Evolutionary conservation across 1,140 invertebrate genomes (phyloP).

Genomic region (Tachypleus tridentatus): DNA sequence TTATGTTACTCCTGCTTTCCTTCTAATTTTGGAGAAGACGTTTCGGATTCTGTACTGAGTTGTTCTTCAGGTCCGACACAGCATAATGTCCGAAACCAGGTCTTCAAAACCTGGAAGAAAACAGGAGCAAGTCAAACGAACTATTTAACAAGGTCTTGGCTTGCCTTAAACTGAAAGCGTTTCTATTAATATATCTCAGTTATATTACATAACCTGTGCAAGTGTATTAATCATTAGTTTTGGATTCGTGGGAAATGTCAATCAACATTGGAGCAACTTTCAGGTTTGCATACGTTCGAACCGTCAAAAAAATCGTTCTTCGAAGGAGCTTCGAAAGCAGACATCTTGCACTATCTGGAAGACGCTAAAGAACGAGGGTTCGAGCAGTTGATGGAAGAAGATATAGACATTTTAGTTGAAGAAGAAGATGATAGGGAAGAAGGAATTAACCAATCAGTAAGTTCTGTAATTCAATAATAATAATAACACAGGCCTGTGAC

Average conservation of each 20-base stretch:
- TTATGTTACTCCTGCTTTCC: no score
- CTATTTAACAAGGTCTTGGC: neutral
- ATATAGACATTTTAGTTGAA: slow-evolving; percentile 15
- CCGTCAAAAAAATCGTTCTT: slow-evolving; percentile 50
- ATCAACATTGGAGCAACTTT: neutral
- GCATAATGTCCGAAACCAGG: no score
- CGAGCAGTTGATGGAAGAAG: slow-evolving; percentile 19
- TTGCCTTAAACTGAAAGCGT: no score
- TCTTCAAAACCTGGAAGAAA: neutral
- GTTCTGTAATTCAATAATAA: no score
- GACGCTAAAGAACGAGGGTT: slow-evolving; percentile 58
- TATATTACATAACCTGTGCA: neutral
- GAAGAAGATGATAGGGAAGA: slow-evolving; percentile 8
- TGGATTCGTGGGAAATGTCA: neutral
- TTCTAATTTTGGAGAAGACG: no score
- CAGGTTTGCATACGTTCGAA: slow-evolving; percentile 15
- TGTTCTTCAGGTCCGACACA: no score
- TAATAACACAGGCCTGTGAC: no score
- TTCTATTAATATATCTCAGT: no score
- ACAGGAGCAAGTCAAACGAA: neutral
- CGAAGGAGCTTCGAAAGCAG: slow-evolving; percentile 74
- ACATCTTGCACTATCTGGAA: slow-evolving; percentile 73
- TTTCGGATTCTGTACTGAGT: no score
- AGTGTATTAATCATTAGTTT: neutral
- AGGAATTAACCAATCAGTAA: no score